phyloP scores from a whole-genome alignment of 2,888 invertebrate species.

The Caradrina clavipalpis region DNA sequence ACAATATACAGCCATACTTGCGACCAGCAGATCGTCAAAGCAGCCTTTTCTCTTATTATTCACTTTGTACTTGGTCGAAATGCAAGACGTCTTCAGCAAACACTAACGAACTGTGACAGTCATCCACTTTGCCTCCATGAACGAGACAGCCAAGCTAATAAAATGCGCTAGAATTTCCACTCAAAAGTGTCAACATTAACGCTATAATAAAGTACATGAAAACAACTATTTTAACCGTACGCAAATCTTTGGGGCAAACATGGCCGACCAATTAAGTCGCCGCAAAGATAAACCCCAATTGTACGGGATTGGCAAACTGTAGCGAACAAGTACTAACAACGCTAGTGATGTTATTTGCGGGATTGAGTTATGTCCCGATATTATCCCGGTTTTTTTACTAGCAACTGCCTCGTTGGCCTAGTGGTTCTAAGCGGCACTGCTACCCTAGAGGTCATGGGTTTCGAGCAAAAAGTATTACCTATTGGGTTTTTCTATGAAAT shows the following conservation, averaged over 20 bases:
- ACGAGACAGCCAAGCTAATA: neutral
- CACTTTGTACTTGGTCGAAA: neutral
- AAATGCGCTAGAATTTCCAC: neutral
- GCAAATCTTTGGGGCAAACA: constrained; percentile 64
- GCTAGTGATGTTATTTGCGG: constrained; percentile 46
- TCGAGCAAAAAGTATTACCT: too few relatives aligned
- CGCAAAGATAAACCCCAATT: constrained; percentile 67
- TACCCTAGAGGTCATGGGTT: too few relatives aligned
- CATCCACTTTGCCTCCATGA: neutral
- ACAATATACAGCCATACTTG: too few relatives aligned
- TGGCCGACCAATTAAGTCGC: constrained; percentile 63
- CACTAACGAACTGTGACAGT: neutral
- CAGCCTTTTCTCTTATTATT: neutral
- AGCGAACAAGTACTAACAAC: constrained; percentile 48
- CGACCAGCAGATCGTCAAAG: too few relatives aligned
- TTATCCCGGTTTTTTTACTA: neutral
- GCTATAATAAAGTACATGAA: constrained; percentile 33
- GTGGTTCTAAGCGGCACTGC: too few relatives aligned
- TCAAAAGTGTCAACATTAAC: constrained; percentile 15
- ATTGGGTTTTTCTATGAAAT: too few relatives aligned
- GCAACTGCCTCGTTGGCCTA: too few relatives aligned
- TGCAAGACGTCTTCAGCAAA: neutral
- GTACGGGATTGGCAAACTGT: constrained; percentile 61
- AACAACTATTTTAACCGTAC: constrained; percentile 54
- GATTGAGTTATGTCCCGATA: neutral